Evolutionary conservation across 1,140 invertebrate species (phyloP), one percentile per base, ranked within the genome.

Genomic region (Drosophila sp.): DNA sequence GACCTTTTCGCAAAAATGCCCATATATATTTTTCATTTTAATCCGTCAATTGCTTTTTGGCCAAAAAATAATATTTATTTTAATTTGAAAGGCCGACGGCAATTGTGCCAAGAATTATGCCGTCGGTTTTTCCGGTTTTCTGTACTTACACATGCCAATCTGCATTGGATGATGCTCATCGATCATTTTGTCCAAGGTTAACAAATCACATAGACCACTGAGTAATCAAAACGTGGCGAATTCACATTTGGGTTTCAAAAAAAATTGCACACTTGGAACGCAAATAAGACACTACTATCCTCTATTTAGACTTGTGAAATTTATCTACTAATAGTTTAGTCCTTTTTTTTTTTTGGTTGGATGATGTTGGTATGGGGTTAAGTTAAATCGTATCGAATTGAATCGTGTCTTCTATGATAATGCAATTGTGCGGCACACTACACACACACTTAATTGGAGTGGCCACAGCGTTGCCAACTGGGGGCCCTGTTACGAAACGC

Each of bases 151-250:
- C 70, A 91, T 71, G 11, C 86, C 90, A 65, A 91, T 87, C 56
- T 90, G 90, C 72, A 91, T 90, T 27, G 90, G 90, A 70, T 91
- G 90, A 23, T 91, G 90, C 55, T 90, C 90, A 54, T 91, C 90
- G 75, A 91, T 91, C 90, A 91, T 91, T 17, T 66, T 55, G 38
- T 0, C 23, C 10, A 60, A 33, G 10, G 8, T 23, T 54, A 40
- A 11, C 8, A 7, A 50, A 38, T 68, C 60, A 73, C 61, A 70
- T 56, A 38, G 11, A 11, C 4, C 64, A 63, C 64, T 47, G 6
- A 10, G 56, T 63, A 60, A 25, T 6, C 32, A 5, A 7, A 4
- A 23, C 4, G 4, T 11, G 4, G 5, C 6, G 54, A 32, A 2
- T 58, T 35, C 30, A 58, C 44, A 50, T 27, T 50, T 27, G 17